Evolutionary conservation across 2,888 invertebrate genomes (phyloP), one percentile per base, ranked within the genome.

Genomic region (Heliconius charithonia): DNA sequence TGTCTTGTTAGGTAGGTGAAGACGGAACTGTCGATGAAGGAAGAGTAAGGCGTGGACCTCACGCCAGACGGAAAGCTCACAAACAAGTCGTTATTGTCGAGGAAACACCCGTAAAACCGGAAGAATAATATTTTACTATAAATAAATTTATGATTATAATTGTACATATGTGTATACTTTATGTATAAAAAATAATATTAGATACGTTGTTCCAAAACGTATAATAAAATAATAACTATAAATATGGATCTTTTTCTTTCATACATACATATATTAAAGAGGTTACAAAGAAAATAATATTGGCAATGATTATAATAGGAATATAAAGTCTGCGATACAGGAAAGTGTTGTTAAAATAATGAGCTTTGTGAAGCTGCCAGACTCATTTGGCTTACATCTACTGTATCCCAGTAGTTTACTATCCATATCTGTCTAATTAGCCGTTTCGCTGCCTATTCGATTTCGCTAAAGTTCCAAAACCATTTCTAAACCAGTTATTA

Each of bases 1-100:
- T 22, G 16, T 25, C 10, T 72, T 59, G 10, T 63, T 25, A 81
- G 81, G 77, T 81, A 77, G 73, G 70, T 79, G 80, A 56, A 29
- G 81, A 81, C 59, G 82, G 80, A 63, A 74, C 70, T 22, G 74
- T 75, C 41, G 77, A 74, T 65, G 22, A 75, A 32, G 45, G 75
- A 74, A 76, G 77, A 73, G 74, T 75, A 7, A 79, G 82, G n/a
- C 66, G 76, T 10, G 80, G 82, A 41, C 81, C 80, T 56, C 81
- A 80, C 25, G 81, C 70, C 13, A 82, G 81, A 62, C 79, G 83
- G 73, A 74, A 81, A 78, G 82, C 82, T 37, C 79, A 82, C 67
- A 83, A 83, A 22, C 81, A 73, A 32, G 78, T 81, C 13, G 72
- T 83, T 71, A 22, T 83, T 22, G 66, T 80, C 1, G 69, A 80